phyloP scores from a whole-genome alignment of 1,140 invertebrate genomes.

The Zophobas morio region DNA sequence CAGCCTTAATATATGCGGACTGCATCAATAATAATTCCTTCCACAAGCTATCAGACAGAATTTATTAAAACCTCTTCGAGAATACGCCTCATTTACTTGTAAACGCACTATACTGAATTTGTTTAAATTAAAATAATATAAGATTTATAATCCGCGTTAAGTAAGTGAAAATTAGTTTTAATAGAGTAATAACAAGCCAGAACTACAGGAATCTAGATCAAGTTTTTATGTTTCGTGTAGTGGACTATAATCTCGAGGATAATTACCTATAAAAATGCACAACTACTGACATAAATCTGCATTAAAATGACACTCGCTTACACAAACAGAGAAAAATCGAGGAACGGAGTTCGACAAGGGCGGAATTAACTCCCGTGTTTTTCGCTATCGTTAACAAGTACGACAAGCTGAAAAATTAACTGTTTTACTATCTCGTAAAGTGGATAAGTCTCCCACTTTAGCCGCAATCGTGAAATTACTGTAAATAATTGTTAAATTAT shows the following conservation, averaged over 20 bases:
- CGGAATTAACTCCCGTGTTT: too few relatives aligned
- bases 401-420: too few relatives aligned
- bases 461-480: background rate
- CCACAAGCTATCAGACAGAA: constrained; percentile 4
- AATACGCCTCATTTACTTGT: constrained; percentile 18
- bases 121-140: constrained; percentile 14
- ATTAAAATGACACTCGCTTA: too few relatives aligned
- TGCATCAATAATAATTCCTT: constrained; percentile 37
- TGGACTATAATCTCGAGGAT: too few relatives aligned
- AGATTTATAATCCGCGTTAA: constrained; percentile 15
- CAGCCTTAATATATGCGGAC: constrained; percentile 17
- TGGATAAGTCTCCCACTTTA: too few relatives aligned
- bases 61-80: constrained; percentile 11
- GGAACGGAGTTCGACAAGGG: too few relatives aligned
- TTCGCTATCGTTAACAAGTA: too few relatives aligned
- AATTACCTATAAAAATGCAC: too few relatives aligned
- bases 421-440: too few relatives aligned
- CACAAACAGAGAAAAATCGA: too few relatives aligned
- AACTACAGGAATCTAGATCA: background rate
- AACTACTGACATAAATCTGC: too few relatives aligned
- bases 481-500: background rate
- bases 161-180: constrained; percentile 30
- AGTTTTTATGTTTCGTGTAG: background rate
- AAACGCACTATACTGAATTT: constrained; percentile 11
- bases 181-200: constrained; percentile 5